Conservation (phyloP, 1,140 invertebrate genomes). For the Drosophila quadrilineata region DNA sequence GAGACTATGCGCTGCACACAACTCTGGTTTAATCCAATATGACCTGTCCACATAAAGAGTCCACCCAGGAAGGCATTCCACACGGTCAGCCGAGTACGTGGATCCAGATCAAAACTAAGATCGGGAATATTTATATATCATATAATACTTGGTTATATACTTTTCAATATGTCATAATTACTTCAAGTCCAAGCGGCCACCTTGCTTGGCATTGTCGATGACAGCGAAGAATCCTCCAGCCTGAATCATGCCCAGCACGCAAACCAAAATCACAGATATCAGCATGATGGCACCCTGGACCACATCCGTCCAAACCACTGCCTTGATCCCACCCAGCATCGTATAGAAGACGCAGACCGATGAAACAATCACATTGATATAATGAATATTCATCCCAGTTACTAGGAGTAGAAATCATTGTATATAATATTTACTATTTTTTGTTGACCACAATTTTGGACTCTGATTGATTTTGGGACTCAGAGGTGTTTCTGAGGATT, state of each 20-base stretch:
- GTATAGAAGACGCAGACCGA: constrained; percentile 92
- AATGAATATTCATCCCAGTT: constrained; percentile 87
- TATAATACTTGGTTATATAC: too few relatives aligned
- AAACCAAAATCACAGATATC: constrained; percentile 86
- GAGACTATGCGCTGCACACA: constrained; percentile 75
- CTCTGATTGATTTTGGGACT: too few relatives aligned
- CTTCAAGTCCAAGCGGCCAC: constrained; percentile 85
- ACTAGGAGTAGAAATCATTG: constrained; percentile 82
- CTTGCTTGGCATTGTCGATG: constrained; percentile 83
- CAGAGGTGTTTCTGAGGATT: too few relatives aligned
- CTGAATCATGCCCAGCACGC: constrained; percentile 85
- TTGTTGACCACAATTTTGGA: background rate
- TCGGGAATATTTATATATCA: too few relatives aligned
- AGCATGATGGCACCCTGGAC: constrained; percentile 91
- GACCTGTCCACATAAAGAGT: constrained; percentile 63
- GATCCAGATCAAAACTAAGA: constrained; percentile 60
- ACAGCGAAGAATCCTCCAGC: constrained; percentile 86
- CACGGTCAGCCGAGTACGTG: constrained; percentile 56
- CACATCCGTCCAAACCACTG: constrained; percentile 93
- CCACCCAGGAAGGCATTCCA: constrained; percentile 56
- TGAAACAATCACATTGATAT: constrained; percentile 87
- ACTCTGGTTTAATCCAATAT: constrained; percentile 70
- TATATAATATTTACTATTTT: background rate
- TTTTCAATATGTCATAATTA: constrained; percentile 78
- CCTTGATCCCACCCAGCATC: constrained; percentile 91